Percentiles rank a stretch among this genome's conserved stretches.
Evolutionary conservation across 2,888 invertebrate genomes (phyloP).

Genomic region (Polymixis lichenea): DNA sequence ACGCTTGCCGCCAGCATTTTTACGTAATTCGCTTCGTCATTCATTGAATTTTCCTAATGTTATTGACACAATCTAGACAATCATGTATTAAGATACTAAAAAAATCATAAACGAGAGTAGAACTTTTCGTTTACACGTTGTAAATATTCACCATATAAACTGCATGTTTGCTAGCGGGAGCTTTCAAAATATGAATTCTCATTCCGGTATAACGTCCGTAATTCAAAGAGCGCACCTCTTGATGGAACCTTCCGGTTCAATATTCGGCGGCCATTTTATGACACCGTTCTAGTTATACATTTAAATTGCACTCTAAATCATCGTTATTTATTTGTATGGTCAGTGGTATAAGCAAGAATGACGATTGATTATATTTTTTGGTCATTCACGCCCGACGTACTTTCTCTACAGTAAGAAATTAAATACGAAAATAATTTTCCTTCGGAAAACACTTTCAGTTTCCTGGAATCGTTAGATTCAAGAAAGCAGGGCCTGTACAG

Average conservation of each 20-base stretch:
- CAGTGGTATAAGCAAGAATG: conserved; percentile 6
- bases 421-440: background rate
- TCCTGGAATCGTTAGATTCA: background rate
- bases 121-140: background rate
- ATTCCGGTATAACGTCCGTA: conserved; percentile 15
- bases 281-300: conserved; percentile 30
- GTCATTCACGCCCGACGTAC: background rate
- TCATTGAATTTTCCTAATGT: background rate
- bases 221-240: conserved; percentile 24
- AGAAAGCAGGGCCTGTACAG: background rate
- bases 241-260: conserved; percentile 17
- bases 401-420: background rate
- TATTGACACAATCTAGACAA: too few species aligned
- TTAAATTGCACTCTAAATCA: conserved; percentile 47
- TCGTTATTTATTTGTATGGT: conserved; percentile 30
- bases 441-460: background rate
- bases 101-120: background rate
- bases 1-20: too few species aligned
- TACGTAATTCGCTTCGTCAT: too few species aligned
- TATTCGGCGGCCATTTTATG: conserved; percentile 42
- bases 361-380: background rate
- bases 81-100: background rate
- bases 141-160: background rate
- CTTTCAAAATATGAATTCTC: conserved; percentile 4
- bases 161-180: background rate